Conservation (phyloP, 2,113 vertebrate species). For the Ophthalmotilapia sp. region DNA sequence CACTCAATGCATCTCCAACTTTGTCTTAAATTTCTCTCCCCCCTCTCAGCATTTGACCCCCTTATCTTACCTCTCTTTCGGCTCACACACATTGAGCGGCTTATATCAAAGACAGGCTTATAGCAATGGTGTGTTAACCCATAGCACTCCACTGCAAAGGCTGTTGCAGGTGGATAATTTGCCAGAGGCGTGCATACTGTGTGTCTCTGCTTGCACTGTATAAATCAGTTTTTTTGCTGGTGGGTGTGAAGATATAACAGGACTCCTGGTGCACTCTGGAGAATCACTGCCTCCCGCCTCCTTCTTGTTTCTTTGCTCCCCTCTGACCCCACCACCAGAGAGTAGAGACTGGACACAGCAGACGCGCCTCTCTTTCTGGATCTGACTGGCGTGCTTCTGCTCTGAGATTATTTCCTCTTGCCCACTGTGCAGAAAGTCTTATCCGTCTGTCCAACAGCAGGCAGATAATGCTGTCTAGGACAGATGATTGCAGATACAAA, state of each 20-base stretch:
- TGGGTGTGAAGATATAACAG: constrained; percentile 30
- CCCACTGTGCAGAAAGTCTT: neutral
- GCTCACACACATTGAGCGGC: constrained; percentile 39
- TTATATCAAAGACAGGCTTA: constrained; percentile 66
- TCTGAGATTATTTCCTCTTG: constrained; percentile 38
- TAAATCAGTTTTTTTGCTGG: constrained; percentile 5
- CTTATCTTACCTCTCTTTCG: constrained; percentile 41
- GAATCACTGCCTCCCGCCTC: neutral
- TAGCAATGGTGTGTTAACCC: constrained; percentile 62
- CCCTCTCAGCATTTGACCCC: constrained; percentile 35
- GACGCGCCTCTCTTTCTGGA: constrained; percentile 1
- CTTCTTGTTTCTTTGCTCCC: neutral
- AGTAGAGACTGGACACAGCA: constrained; percentile 44
- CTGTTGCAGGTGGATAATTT: constrained; percentile 33
- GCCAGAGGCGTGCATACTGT: constrained; percentile 10
- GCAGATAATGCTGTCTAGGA: neutral
- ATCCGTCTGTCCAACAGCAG: neutral
- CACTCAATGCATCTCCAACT: constrained; percentile 22
- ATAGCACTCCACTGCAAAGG: constrained; percentile 54
- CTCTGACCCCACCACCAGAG: constrained; percentile 10
- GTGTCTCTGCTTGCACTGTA: constrained; percentile 1
- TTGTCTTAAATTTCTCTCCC: constrained; percentile 40
- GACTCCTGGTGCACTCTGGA: constrained; percentile 16
- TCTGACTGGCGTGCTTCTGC: constrained; percentile 13
- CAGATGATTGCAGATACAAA: constrained; percentile 13